phyloP scores from a whole-genome alignment of 2,797 vertebrate species.

The Diglossa cyanea region DNA sequence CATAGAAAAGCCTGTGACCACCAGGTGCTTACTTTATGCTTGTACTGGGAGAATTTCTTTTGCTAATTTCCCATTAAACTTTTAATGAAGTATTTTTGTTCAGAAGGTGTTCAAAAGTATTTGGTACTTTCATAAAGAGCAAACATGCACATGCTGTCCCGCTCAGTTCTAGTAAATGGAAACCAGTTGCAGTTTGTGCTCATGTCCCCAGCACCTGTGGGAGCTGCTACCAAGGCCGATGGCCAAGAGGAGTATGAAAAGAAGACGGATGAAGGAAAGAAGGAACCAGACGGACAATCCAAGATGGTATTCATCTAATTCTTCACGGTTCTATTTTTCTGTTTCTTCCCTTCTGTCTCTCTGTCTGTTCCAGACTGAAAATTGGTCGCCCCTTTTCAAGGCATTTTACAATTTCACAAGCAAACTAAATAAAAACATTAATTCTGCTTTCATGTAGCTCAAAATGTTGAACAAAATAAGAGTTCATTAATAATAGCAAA shows the following conservation, averaged over 20 bases:
- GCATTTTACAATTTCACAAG: not conserved
- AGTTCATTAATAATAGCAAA: not conserved
- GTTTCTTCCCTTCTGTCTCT: conserved; percentile 6
- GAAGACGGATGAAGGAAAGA: not conserved
- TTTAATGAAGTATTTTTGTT: not conserved
- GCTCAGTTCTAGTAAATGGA: not conserved
- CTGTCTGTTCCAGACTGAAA: not conserved
- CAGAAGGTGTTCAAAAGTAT: not conserved
- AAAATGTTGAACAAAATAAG: not conserved
- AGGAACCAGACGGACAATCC: not conserved
- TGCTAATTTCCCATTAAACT: not conserved
- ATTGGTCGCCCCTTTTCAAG: not conserved
- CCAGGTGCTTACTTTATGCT: not conserved
- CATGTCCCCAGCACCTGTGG: not conserved
- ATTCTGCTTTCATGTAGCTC: not conserved
- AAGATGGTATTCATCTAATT: not conserved
- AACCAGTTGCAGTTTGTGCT: not conserved
- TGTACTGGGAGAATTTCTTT: not conserved
- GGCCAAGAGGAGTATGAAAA: conserved; percentile 14
- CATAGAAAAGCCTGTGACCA: not conserved
- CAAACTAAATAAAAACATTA: not conserved
- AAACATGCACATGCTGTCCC: not conserved
- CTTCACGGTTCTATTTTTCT: not conserved
- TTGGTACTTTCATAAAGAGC: not conserved
- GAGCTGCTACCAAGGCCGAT: conserved; percentile 20